Evolutionary conservation across 2,888 invertebrate genomes (phyloP).

Genomic region (Drosophila setosimentum): DNA sequence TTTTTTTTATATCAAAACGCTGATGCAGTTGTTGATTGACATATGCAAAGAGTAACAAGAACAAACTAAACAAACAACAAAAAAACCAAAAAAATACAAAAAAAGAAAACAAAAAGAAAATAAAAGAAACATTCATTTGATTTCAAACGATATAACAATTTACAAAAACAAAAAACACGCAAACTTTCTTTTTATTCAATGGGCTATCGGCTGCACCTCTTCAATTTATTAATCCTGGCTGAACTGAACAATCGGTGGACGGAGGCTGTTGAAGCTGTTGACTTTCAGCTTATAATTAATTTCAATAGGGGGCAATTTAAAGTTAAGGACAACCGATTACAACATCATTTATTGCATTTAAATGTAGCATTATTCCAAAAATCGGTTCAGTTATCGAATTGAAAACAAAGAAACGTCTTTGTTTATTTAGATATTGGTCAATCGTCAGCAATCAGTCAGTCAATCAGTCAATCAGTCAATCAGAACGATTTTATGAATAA

Average conservation of each 20-base stretch:
- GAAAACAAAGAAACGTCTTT: no score
- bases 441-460: not conserved
- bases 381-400: not conserved
- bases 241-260: not conserved
- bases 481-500: not conserved
- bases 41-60: conserved; percentile 14
- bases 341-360: not conserved
- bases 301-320: not conserved
- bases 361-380: not conserved
- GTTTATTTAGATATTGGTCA: no score
- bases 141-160: conserved; percentile 62
- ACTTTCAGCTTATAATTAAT: not conserved
- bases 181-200: conserved; percentile 33
- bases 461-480: not conserved
- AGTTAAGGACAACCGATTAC: not conserved
- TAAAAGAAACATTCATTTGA: conserved; percentile 67
- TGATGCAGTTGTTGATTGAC: conserved; percentile 16
- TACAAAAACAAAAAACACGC: conserved; percentile 33
- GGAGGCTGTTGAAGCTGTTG: not conserved
- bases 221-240: not conserved
- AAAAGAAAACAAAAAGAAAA: conserved; percentile 28
- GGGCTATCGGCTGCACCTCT: conserved; percentile 1
- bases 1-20: conserved; percentile 35
- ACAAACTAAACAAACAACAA: not conserved
- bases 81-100: conserved; percentile 4